Percentiles rank a stretch among this genome's conserved stretches.
Conservation (phyloP, 2,888 invertebrate genomes). For the Rhamphomyia laevipes region DNA sequence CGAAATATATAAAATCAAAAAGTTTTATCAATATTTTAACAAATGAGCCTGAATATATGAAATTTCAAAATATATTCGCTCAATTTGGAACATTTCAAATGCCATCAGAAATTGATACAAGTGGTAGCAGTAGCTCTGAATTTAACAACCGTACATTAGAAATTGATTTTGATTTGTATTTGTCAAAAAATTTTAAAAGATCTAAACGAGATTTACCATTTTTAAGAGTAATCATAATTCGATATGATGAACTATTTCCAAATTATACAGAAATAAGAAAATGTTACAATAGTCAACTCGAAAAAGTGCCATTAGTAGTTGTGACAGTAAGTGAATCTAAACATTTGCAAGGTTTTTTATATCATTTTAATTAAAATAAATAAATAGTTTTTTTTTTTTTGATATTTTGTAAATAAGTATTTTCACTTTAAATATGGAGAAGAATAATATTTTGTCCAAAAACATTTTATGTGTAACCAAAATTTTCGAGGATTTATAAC, state of each 20-base stretch:
- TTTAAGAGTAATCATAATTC: conserved; percentile 26
- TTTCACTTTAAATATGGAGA: too few species aligned
- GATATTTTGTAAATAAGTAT: too few species aligned
- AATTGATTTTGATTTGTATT: conserved; percentile 26
- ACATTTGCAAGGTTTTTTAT: conserved; percentile 33
- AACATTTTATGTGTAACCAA: too few species aligned
- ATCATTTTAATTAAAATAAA: conserved; percentile 21
- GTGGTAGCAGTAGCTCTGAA: neutral
- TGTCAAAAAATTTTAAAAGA: conserved; percentile 25
- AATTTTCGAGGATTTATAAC: too few species aligned
- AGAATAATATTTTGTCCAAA: too few species aligned
- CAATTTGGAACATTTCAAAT: conserved; percentile 27
- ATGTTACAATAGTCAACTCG: conserved; percentile 21
- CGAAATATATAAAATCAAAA: neutral
- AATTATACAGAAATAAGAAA: conserved; percentile 23
- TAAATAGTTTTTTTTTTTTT: neutral
- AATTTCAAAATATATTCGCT: conserved; percentile 24
- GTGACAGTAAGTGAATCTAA: conserved; percentile 34
- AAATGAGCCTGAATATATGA: conserved; percentile 20
- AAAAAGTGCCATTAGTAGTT: conserved; percentile 25
- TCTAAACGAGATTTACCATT: conserved; percentile 25
- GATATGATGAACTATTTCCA: conserved; percentile 23
- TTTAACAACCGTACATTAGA: conserved; percentile 14
- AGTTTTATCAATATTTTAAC: conserved; percentile 27
- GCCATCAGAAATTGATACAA: neutral